These are phyloP conservation scores for Chromobotia macracanthus DNA, from an alignment of 2,797 vertebrate genomes.

Conservation along the genomic window DNA sequence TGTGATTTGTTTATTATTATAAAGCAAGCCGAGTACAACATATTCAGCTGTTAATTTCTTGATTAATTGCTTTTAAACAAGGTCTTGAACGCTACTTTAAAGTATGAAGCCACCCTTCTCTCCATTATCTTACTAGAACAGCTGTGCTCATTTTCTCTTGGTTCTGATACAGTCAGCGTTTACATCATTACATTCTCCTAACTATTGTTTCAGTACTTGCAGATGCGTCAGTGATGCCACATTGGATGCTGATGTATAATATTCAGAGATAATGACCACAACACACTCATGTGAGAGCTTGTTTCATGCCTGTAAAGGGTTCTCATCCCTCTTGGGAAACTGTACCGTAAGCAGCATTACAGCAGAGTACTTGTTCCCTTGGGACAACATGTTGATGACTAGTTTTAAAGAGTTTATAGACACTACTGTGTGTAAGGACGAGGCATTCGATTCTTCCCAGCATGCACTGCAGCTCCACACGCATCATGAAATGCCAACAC, in stretches of 20 bases:
- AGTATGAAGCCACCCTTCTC: background rate
- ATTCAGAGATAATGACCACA: constrained; percentile 20
- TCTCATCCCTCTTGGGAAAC: constrained; percentile 10
- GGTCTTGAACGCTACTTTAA: background rate
- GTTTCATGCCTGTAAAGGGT: background rate
- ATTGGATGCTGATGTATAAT: constrained; percentile 12
- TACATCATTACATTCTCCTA: background rate
- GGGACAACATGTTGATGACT: constrained; percentile 40
- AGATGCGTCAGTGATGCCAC: background rate
- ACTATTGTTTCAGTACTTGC: background rate
- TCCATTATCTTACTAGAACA: background rate
- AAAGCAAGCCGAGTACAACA: too few relatives aligned
- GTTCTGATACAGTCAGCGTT: constrained; percentile 1
- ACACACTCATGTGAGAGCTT: background rate
- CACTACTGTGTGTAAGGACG: constrained; percentile 4
- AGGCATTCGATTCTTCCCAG: constrained; percentile 22
- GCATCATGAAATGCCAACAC: background rate
- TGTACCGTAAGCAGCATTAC: constrained; percentile 4
- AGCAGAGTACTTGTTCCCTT: constrained; percentile 10
- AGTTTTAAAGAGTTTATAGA: constrained; percentile 11
- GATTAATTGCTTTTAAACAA: background rate
- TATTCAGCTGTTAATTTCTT: too few relatives aligned
- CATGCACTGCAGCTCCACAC: background rate
- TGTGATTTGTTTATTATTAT: too few relatives aligned
- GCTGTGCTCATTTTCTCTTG: background rate